Evolutionary conservation across 2,797 vertebrate species (phyloP).

Genomic region (Anguilla obscura): DNA sequence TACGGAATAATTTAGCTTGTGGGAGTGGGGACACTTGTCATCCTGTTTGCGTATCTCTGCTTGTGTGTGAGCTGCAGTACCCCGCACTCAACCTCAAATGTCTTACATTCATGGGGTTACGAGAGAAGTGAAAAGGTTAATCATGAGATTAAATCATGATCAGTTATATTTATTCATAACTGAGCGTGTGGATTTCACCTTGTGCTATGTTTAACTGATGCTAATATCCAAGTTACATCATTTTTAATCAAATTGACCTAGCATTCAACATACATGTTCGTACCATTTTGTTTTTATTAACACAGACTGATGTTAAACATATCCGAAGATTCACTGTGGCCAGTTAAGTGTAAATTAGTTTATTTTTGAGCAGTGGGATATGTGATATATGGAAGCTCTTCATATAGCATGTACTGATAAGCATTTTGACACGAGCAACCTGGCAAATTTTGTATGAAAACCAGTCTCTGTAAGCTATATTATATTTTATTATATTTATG

Average conservation of each 20-base stretch:
- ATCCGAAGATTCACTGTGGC: not conserved
- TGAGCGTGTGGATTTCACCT: not conserved
- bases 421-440: too few relatives aligned
- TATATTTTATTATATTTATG: too few relatives aligned
- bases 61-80: not conserved
- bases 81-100: not conserved
- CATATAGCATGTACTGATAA: too few relatives aligned
- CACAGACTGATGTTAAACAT: not conserved
- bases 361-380: not conserved
- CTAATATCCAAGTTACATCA: not conserved
- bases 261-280: not conserved
- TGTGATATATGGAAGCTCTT: not conserved
- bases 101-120: not conserved
- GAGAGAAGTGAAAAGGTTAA: not conserved
- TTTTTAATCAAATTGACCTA: not conserved
- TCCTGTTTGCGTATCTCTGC: not conserved
- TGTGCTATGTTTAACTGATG: not conserved
- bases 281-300: not conserved
- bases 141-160: not conserved
- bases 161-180: not conserved
- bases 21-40: not conserved
- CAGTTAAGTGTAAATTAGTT: not conserved
- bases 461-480: too few relatives aligned
- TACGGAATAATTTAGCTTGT: not conserved
- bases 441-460: too few relatives aligned